phyloP scores from a whole-genome alignment of 2,113 vertebrate species.

The Pachyramphus minor region DNA sequence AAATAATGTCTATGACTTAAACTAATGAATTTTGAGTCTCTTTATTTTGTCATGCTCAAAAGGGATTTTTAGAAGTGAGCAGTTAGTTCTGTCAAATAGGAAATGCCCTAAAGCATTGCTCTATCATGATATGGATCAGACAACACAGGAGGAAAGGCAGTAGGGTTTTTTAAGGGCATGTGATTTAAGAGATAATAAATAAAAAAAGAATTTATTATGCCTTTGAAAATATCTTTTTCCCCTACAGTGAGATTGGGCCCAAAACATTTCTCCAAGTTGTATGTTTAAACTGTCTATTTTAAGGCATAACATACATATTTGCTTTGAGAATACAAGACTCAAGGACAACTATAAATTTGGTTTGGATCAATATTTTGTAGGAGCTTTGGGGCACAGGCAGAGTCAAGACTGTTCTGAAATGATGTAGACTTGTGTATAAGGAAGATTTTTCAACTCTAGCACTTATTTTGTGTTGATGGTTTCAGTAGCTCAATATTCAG shows the following conservation, averaged over 20 bases:
- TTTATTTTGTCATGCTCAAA: neutral
- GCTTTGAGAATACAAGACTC: neutral
- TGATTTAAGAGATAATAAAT: neutral
- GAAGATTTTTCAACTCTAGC: neutral
- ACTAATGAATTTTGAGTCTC: neutral
- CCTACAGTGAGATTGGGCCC: neutral
- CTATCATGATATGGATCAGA: neutral
- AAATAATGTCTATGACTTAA: neutral
- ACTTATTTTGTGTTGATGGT: neutral
- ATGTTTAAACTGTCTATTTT: neutral
- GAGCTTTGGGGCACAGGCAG: neutral
- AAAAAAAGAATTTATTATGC: neutral
- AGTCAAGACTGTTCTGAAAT: neutral
- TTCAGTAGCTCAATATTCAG: neutral
- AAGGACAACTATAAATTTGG: neutral
- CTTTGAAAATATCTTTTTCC: constrained; percentile 1
- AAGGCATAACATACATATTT: neutral
- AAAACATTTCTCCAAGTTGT: neutral
- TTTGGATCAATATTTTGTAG: neutral
- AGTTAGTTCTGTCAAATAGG: constrained; percentile 6
- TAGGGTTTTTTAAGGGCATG: neutral
- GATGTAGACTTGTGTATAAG: neutral
- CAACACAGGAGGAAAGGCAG: neutral
- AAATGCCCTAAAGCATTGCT: constrained; percentile 11
- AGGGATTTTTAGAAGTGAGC: neutral